Base-by-base conservation (phyloP, 1,140 invertebrate species). In the Galleria mellonella region DNA sequence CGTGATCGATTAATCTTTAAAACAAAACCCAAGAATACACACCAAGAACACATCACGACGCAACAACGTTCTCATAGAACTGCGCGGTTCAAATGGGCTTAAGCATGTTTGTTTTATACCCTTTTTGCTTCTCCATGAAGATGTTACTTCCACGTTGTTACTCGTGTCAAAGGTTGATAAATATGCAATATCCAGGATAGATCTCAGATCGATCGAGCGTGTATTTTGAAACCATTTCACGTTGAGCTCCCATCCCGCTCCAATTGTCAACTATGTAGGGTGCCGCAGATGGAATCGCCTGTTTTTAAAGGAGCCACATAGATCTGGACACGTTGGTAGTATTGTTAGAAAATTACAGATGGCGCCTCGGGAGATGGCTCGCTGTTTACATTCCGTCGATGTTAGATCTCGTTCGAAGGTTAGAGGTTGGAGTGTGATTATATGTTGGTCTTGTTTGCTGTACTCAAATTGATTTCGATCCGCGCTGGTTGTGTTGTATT, bases 131-230 rank as follows among this genome's bases (percentile, higher is more conserved):
- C 55, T 62, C 56, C 65, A 83, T 79, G 79, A 77, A 83, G 79
- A 81, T 74, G 79, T 83, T 77, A 77, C 69, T 65, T 72, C 59
- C 58, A 69, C 68, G 70, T 79, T 62, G 72, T 83, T 81, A 81
- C 71, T 59, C 62, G 64, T 83, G 79, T 83, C 79, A 83, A 74
- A 83, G 79, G 79, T 83, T 83, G 79, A 79, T 82, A 83, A 82
- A 83, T 79, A 82, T 83, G 77, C 77, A 83, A 75, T 83, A 83
- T 74, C 72, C 70, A 52, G 61, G 64, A 72, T 76, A 62, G 66
- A 76, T 68, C 72, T 54, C 28, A 58, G 61, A 79, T 83, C 75
- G 79, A 79, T 74, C 68, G 60, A 61, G 62, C 72, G 71, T 77
- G 74, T 68, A 68, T 55, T 53, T 38, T 51, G 15, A 27, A 50